Base-by-base conservation (phyloP, 2,888 invertebrate species). In the Tridacna gigas region DNA sequence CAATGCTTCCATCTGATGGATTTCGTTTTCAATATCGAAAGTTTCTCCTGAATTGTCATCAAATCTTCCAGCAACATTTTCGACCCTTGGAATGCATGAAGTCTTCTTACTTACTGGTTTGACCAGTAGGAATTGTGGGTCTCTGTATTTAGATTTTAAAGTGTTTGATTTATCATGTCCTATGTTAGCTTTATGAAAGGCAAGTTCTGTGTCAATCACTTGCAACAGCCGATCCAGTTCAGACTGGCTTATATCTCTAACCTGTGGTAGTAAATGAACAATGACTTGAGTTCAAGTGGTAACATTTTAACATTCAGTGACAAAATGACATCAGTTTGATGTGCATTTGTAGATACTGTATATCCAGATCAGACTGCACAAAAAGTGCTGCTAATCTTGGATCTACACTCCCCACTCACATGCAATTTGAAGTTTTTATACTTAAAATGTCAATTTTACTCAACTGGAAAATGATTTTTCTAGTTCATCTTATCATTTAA, bases 191-290 rank as follows among this genome's bases (percentile, higher is more conserved):
- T 78, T 83, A 47, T 91, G 90, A 22, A 90, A 75, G 15, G 89
- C 82, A n/a, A 91, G 84, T 73, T 91, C 91, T 77, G 83, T 74
- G 66, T 90, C 87, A 37, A 91, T 89, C 5, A 88, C 83, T 18
- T 84, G 77, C 18, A 91, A 60, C 13, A 90, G 75, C 47, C 79
- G 84, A 69, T 91, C 89, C n/a, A 91, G 66, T 26, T 91, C 89
- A 45, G 74, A 47, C 56, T 86, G 83, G 56, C 82, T 79, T 48
- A 91, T 71, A 65, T 80, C 80, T 45, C 48, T 63, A 66, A 80
- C 77, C 90, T 90, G 81, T 26, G 86, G 37, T 37, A 37, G 37
- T 37, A 37, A 37, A 37, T 4, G 37, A 86, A 37, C 37, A 37
- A 37, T 37, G 37, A 37, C 37, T 37, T 37, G 37, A 37, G 7